Evolutionary conservation across 2,113 vertebrate genomes (phyloP), one percentile per base, ranked within the genome.

Genomic region (Zingel zingel): DNA sequence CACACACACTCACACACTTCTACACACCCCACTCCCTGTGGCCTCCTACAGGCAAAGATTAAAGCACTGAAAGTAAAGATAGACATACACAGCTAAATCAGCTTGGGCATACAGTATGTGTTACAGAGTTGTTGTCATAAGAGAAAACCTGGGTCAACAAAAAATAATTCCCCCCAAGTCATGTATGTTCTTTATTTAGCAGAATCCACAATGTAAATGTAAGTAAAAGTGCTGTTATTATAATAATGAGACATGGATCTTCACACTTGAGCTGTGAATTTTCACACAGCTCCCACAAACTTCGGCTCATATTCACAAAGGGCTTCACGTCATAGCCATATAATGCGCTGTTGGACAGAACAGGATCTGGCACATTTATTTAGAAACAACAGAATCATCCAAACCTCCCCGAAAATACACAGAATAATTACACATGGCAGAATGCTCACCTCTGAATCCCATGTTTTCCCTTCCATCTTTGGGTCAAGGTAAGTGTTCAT

Each of bases 251-350:
- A 74, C 51, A 77, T 78, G 25, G 79, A 23, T 59, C 30, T 36
- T 88, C 83, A 50, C 84, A 82, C 80, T 74, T 50, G 25, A 79
- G 56, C 73, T 88, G 87, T 65, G 85, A 86, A 19, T 68, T 79
- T 79, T 90, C 83, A 74, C 83, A 79, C 16, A 36, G 4, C 64
- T 68, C 73, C 62, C 74, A 72, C 77, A 73, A 64, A 65, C 56
- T 54, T 58, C 0, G n/a, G 72, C 63, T 70, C 18, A 10, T 25
- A 14, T 74, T 84, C 48, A n/a, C 58, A 23, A 63, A 18, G 75
- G 6, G n/a, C 23, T 43, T 50, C 2, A 48, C 67, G 1, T 64
- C 6, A 45, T 15, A 4, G 16, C 36, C 33, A 12, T 27, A 21
- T 65, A 73, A 56, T 36, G 43, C 0, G 1, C 48, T 1, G 23